Base-by-base conservation (phyloP, 2,888 invertebrate genomes). In the Spilarctia lutea region DNA sequence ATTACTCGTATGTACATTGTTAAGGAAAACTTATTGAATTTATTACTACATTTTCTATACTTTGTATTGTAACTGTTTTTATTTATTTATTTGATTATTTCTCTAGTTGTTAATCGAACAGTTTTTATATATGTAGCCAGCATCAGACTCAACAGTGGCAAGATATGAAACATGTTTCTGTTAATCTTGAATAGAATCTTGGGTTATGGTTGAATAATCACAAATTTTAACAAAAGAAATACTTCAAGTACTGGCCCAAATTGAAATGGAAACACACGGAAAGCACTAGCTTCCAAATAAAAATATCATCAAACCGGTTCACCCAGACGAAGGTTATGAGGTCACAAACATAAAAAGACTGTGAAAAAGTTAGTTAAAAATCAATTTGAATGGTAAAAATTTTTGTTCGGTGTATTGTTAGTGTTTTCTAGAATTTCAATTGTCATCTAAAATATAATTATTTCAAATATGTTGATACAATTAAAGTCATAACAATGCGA, bases 401-500 rank as follows among this genome's bases (percentile, higher is more conserved):
- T 18, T 52, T 6, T 52, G 10, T n/a, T 11, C 11, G n/a, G 27
- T 60, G 27, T 6, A 16, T 60, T 60, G 13, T 30, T 27, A 60
- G 13, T 60, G n/a, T 60, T 60, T 2, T 27, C 3, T 13, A 56
- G 13, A 60, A 60, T n/a, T 11, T 8, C 3, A 10, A 0, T n/a
- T 56, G 11, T 3, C n/a, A n/a, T 56, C 11, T 56, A n/a, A 27
- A 13, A 27, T 27, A 16, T n/a, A 27, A 27, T n/a, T 56, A 56
- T 56, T 52, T 56, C 18, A 35, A 69, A 35, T 69, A 35, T 18
- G n/a, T 52, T 69, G n/a, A 69, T 69, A 30, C 20, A 56, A n/a
- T 56, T 2, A 24, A 42, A 67, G 10, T 67, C 10, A 70, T 24
- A 60, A 70, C 70, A 70, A 60, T n/a, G 39, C 45, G 33, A 72